phyloP scores from a whole-genome alignment of 2,113 vertebrate species.

The Neolamprologus ventralis region DNA sequence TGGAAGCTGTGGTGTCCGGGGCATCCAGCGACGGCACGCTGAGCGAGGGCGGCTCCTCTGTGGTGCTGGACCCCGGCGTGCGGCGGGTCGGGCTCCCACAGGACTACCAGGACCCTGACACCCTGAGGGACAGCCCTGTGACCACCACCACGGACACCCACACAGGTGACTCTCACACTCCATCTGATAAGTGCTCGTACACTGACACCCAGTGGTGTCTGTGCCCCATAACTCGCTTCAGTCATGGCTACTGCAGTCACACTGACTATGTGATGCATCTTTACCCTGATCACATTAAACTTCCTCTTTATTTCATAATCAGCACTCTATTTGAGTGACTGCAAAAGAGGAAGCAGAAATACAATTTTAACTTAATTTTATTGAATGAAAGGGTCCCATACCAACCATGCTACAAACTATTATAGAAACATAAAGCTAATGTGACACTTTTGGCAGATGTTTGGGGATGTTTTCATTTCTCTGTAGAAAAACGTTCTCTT shows the following conservation, averaged over 20 bases:
- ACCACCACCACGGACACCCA: constrained; percentile 51
- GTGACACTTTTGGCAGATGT: not conserved
- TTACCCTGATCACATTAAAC: not conserved
- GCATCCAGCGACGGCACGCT: constrained; percentile 58
- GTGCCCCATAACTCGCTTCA: not conserved
- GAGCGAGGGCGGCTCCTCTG: constrained; percentile 51
- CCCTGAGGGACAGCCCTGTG: constrained; percentile 51
- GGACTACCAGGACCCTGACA: constrained; percentile 60
- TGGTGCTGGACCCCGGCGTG: constrained; percentile 58
- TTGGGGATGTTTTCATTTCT: not conserved
- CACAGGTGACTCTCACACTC: constrained; percentile 29
- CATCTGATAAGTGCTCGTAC: not conserved
- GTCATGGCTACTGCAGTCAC: not conserved
- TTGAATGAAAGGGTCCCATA: not conserved
- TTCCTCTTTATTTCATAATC: not conserved
- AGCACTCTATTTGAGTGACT: not conserved
- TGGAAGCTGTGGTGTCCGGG: constrained; percentile 56
- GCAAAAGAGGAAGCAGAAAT: not conserved
- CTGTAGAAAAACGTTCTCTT: not conserved
- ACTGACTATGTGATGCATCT: not conserved
- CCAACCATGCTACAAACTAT: not conserved
- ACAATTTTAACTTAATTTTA: not conserved
- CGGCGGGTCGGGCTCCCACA: constrained; percentile 58
- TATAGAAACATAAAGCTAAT: not conserved
- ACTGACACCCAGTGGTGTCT: constrained; percentile 12